phyloP scores from a whole-genome alignment of 2,113 vertebrate genomes.

The Pluvianellus socialis region DNA sequence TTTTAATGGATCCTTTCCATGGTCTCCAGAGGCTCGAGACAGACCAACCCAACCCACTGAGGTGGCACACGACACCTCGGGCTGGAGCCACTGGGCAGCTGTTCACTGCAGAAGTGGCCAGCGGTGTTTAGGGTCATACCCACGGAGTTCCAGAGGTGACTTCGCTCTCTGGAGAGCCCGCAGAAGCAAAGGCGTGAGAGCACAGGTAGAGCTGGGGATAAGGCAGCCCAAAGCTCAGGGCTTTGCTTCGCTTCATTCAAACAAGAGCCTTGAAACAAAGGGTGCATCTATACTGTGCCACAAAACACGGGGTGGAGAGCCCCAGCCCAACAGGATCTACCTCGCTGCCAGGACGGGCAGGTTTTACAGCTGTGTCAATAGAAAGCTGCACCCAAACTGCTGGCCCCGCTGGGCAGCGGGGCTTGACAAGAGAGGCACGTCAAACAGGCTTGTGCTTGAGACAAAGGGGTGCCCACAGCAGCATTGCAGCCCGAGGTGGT shows the following conservation, averaged over 20 bases:
- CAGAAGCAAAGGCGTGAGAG: not conserved
- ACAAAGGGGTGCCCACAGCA: fast-evolving
- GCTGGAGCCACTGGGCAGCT: not conserved
- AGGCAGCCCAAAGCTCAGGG: not conserved
- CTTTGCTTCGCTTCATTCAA: not conserved
- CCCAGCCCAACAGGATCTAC: not conserved
- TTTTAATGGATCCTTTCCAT: not conserved
- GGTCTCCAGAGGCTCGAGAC: not conserved
- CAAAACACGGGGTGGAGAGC: not conserved
- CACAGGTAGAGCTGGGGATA: not conserved
- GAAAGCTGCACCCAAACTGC: slow-evolving; percentile 20
- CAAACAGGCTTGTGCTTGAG: not conserved
- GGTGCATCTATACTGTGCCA: not conserved
- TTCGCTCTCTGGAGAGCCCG: not conserved
- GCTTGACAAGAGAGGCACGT: slow-evolving; percentile 6
- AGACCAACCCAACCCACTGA: not conserved
- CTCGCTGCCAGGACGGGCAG: not conserved
- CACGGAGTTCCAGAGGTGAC: not conserved
- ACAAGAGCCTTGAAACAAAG: slow-evolving; percentile 18
- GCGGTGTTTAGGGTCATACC: fast-evolving
- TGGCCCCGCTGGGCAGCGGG: not conserved
- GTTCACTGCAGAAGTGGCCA: not conserved
- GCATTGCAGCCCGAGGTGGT: fast-evolving
- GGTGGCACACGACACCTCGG: not conserved
- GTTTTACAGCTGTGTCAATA: slow-evolving; percentile 47